Conservation (phyloP, 2,113 vertebrate species). For the Sander vitreus region DNA sequence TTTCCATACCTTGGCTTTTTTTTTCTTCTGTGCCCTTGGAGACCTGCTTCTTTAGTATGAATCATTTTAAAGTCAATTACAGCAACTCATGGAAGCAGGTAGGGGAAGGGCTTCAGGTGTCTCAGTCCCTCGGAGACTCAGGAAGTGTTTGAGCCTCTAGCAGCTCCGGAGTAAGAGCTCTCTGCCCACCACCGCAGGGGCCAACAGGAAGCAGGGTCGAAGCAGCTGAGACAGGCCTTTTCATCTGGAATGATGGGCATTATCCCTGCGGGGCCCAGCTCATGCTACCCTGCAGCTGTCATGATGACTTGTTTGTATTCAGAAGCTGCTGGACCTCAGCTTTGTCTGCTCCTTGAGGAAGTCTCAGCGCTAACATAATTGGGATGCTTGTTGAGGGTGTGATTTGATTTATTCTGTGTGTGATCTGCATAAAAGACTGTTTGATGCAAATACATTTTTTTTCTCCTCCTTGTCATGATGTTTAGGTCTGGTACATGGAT, state of each 20-base stretch:
- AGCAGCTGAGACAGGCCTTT: conserved; percentile 66
- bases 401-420: conserved; percentile 59
- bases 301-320: conserved; percentile 61
- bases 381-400: conserved; percentile 60
- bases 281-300: conserved; percentile 49
- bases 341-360: conserved; percentile 33
- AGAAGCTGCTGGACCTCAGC: conserved; percentile 44
- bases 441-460: background rate
- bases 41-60: conserved; percentile 55
- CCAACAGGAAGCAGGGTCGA: conserved; percentile 40
- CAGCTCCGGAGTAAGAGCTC: conserved; percentile 40
- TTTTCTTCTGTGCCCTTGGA: conserved; percentile 24
- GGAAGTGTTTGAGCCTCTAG: conserved; percentile 60
- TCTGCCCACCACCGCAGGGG: conserved; percentile 44
- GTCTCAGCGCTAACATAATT: conserved; percentile 57
- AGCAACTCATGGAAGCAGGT: conserved; percentile 38
- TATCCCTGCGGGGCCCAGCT: conserved; percentile 44
- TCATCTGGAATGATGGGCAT: conserved; percentile 60
- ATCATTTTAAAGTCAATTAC: conserved; percentile 61
- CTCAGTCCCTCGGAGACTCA: conserved; percentile 46
- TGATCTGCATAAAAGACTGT: conserved; percentile 29
- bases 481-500: conserved; percentile 99
- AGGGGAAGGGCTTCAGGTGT: conserved; percentile 43
- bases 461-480: conserved; percentile 16
- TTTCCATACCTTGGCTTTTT: conserved; percentile 41